Evolutionary conservation across 2,888 invertebrate species (phyloP).

Genomic region (Epiblema foenella): DNA sequence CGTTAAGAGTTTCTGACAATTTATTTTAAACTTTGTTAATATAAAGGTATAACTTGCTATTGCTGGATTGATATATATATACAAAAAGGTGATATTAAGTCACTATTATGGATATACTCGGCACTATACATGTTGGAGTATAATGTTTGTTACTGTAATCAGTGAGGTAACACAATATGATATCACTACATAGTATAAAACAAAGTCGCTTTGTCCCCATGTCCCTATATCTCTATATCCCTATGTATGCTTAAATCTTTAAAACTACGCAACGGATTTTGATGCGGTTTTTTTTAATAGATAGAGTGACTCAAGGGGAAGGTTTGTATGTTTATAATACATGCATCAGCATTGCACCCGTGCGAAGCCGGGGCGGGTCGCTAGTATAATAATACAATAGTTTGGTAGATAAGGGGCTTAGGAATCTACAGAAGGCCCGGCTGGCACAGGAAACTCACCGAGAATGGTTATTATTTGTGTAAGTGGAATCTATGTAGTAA

Average conservation of each 20-base stretch:
- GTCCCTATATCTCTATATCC: too few species aligned
- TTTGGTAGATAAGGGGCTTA: background rate
- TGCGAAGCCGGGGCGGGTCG: too few species aligned
- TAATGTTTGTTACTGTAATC: slow-evolving; percentile 12
- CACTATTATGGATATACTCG: background rate
- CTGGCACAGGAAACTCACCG: too few species aligned
- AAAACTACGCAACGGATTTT: too few species aligned
- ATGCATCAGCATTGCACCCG: too few species aligned
- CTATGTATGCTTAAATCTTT: too few species aligned
- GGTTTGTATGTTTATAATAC: too few species aligned
- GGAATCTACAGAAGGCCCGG: background rate
- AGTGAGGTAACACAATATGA: slow-evolving; percentile 11
- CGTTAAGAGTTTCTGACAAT: background rate
- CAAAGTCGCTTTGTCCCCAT: too few species aligned
- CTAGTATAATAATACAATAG: background rate
- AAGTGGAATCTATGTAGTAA: background rate
- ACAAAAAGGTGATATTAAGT: background rate
- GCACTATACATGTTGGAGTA: background rate
- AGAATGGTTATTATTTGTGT: background rate
- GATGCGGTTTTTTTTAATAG: too few species aligned
- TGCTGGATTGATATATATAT: background rate
- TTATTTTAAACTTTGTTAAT: slow-evolving; percentile 5
- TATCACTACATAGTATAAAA: too few species aligned
- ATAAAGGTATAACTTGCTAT: background rate
- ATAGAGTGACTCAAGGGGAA: too few species aligned